A percentile compares a stretch with the other conserved stretches of the same genome.
These are phyloP conservation scores for Ceratina australensis DNA, from an alignment of 1,140 invertebrate species.

Conservation along the genomic window DNA sequence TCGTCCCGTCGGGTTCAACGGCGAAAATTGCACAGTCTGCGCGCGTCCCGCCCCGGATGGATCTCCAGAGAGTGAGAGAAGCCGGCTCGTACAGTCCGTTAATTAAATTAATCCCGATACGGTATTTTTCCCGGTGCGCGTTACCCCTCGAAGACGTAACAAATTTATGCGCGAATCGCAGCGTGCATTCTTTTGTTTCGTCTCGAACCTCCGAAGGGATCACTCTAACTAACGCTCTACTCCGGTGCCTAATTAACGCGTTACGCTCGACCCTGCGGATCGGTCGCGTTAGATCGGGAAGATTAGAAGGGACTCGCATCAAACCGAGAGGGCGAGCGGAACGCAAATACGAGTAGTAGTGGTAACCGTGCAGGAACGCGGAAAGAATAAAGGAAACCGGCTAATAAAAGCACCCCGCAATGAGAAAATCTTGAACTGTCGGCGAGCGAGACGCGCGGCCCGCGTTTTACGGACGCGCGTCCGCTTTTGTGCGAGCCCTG, in stretches of 20 bases:
- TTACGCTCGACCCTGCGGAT: constrained; percentile 25
- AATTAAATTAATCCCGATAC: constrained; percentile 26
- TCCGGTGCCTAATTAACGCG: constrained; percentile 27
- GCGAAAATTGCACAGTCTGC: constrained; percentile 22
- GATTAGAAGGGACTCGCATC: constrained; percentile 30
- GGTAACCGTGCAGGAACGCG: constrained; percentile 1
- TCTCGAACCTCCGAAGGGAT: not conserved
- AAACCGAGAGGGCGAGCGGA: not conserved
- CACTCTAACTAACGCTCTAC: constrained; percentile 1
- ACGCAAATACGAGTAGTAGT: not conserved
- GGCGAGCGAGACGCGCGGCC: constrained; percentile 14
- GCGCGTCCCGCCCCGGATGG: constrained; percentile 5
- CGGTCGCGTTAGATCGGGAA: constrained; percentile 41
- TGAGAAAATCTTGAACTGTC: constrained; percentile 66
- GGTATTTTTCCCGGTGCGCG: constrained; percentile 15
- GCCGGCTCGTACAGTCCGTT: constrained; percentile 2
- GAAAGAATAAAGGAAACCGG: constrained; percentile 35
- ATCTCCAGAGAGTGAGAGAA: constrained; percentile 15
- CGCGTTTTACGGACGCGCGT: constrained; percentile 48
- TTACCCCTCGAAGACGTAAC: not conserved
- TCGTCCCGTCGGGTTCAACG: not conserved
- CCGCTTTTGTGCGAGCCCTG: constrained; percentile 33
- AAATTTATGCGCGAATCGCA: not conserved
- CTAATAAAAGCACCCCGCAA: constrained; percentile 63
- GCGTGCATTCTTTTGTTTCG: constrained; percentile 5